Percentiles rank a stretch among this genome's conserved stretches.
These are phyloP conservation scores for Tarsius wallacei DNA, from an alignment of 2,797 vertebrate genomes.

Conservation along the genomic window DNA sequence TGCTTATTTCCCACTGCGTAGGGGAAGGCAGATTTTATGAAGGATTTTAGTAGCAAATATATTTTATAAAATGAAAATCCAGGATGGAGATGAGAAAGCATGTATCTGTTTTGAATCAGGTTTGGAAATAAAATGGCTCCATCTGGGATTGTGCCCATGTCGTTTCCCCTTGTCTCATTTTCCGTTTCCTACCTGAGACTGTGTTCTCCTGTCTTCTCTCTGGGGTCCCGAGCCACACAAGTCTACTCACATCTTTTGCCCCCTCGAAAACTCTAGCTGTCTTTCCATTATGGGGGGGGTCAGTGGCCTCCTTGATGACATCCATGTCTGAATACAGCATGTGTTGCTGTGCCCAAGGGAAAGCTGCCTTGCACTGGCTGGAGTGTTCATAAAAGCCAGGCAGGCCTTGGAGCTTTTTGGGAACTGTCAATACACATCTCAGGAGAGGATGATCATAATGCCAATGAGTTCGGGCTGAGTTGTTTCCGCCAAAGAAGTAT, in stretches of 20 bases:
- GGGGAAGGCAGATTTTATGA: conserved; percentile 80
- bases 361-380: background rate
- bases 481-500: background rate
- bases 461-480: background rate
- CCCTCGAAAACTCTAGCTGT: background rate
- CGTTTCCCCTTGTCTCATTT: background rate
- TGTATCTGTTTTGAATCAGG: conserved; percentile 52
- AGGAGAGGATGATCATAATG: background rate
- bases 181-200: background rate
- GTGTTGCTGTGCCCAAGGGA: background rate
- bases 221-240: background rate
- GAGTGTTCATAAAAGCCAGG: background rate
- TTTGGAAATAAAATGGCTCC: conserved; percentile 82
- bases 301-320: background rate
- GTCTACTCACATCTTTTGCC: background rate
- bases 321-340: background rate
- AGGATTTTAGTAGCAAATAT: conserved; percentile 78
- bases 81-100: conserved; percentile 74
- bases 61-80: conserved; percentile 85
- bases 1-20: conserved; percentile 76
- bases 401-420: background rate
- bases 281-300: background rate
- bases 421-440: background rate
- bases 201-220: background rate
- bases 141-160: conserved; percentile 16